phyloP scores from a whole-genome alignment of 2,888 invertebrate species.

The Conops quadrifasciatus region DNA sequence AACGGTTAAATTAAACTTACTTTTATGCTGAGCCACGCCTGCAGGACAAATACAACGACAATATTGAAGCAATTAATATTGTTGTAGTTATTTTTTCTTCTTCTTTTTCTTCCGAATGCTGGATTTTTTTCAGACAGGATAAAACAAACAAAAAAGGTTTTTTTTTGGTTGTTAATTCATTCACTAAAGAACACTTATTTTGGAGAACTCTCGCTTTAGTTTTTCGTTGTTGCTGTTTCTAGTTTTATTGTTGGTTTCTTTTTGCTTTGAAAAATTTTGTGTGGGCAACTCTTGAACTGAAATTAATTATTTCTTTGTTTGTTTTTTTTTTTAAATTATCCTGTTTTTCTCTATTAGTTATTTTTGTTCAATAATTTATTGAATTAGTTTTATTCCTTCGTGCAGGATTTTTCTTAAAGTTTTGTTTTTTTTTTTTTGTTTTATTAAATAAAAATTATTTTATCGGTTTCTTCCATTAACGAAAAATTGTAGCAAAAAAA shows the following conservation, averaged over 20 bases:
- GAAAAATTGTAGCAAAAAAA: too few species aligned
- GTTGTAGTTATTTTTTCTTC: too few species aligned
- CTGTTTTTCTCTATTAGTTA: too few species aligned
- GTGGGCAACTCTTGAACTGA: too few species aligned
- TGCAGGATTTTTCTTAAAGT: slow-evolving; percentile 36
- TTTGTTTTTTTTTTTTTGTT: slow-evolving; percentile 34
- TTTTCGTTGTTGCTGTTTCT: not conserved
- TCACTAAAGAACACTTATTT: not conserved
- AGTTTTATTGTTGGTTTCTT: not conserved
- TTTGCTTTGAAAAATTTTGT: slow-evolving; percentile 1
- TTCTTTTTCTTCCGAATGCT: too few species aligned
- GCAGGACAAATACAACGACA: too few species aligned
- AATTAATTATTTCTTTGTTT: not conserved
- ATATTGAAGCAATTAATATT: too few species aligned
- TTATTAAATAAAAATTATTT: slow-evolving; percentile 11
- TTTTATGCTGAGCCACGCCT: too few species aligned
- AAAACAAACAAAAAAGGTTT: too few species aligned
- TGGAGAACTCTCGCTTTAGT: not conserved
- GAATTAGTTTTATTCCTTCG: slow-evolving; percentile 35
- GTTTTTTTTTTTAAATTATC: slow-evolving; percentile 6
- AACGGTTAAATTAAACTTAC: too few species aligned
- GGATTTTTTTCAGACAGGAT: too few species aligned
- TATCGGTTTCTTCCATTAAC: slow-evolving; percentile 23
- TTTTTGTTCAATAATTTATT: slow-evolving; percentile 31
- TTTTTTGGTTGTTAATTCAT: too few species aligned